A percentile compares a stretch with the other conserved stretches of the same genome.
phyloP scores from a whole-genome alignment of 2,113 vertebrate species.

The Hyla sarda region DNA sequence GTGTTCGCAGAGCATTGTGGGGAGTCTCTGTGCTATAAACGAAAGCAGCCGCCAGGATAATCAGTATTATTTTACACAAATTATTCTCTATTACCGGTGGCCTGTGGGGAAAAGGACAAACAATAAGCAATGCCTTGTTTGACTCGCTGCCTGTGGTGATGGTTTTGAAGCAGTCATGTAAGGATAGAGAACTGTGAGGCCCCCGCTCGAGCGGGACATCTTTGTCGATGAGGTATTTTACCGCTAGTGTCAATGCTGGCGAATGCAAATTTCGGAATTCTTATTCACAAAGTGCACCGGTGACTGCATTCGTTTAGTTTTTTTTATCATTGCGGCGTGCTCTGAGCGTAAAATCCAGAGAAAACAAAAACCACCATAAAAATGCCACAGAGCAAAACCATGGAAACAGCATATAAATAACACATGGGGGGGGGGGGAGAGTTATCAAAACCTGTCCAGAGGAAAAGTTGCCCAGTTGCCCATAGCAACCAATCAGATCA shows the following conservation, averaged over 20 bases:
- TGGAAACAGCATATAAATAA: neutral
- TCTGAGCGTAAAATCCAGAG: neutral
- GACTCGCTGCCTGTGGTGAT: neutral
- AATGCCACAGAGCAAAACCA: neutral
- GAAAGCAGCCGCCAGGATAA: constrained; percentile 10
- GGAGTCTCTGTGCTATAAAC: constrained; percentile 22
- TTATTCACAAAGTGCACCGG: neutral
- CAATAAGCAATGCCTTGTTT: constrained; percentile 4
- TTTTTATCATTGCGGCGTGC: neutral
- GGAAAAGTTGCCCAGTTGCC: no score
- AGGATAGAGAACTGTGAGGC: neutral
- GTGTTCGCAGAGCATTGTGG: neutral
- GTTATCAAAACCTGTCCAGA: no score
- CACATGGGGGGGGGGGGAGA: no score
- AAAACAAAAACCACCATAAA: neutral
- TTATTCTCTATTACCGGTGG: constrained; percentile 23
- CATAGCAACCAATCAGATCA: no score
- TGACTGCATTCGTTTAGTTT: neutral
- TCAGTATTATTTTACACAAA: constrained; percentile 12
- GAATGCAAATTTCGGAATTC: neutral
- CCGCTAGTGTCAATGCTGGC: neutral
- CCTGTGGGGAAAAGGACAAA: constrained; percentile 8
- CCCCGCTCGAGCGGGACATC: neutral
- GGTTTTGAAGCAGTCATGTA: neutral
- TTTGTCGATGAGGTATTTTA: neutral